Base-by-base conservation (phyloP, 1,140 invertebrate species). In the Drosophila navojoa region DNA sequence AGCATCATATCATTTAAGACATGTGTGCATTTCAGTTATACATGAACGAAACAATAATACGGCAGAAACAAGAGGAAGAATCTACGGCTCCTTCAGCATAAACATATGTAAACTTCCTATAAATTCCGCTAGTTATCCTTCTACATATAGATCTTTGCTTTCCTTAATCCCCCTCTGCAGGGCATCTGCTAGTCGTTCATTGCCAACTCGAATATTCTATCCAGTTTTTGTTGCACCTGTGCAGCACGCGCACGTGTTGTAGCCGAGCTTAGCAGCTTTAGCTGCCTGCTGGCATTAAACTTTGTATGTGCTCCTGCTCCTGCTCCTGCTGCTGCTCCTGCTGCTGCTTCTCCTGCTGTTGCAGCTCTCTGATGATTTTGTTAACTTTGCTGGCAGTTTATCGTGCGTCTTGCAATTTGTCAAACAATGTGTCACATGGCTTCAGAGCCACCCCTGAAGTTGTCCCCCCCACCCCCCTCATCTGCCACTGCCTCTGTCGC, bases 391-490 rank as follows among this genome's bases (percentile, higher is more conserved):
- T 60, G 55, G 27, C 71, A 59, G 72, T 61, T 76, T 61, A 72
- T 70, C 60, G 57, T 77, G 71, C 64, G 75, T 72, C 77, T 76
- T 71, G 77, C 80, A 89, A 90, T 89, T 89, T 89, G 85, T 89
- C 85, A 89, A 89, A 89, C 85, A 89, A 89, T 90, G 85, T 89
- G 85, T 85, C 85, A 90, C 72, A 87, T 78, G 85, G 77, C 74
- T 38, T 80, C 57, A 57, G 44, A 16, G 57, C 9, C 42, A 13
- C 42, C 57, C 40, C 42, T 19, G 57, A 16, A 25, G 6, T 15
- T 4, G 7, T 15, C 5, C 35, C 22, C 5, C 71, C 44, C n/a
- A 13, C 22, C 13, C 47, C 5, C n/a, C 11, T 15, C 44, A 15
- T 47, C 4, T 3, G 27, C 27, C 5, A 0, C 27, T 29, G 27